These are phyloP conservation scores for Samia ricini DNA, from an alignment of 1,140 invertebrate genomes.

Conservation along the genomic window DNA sequence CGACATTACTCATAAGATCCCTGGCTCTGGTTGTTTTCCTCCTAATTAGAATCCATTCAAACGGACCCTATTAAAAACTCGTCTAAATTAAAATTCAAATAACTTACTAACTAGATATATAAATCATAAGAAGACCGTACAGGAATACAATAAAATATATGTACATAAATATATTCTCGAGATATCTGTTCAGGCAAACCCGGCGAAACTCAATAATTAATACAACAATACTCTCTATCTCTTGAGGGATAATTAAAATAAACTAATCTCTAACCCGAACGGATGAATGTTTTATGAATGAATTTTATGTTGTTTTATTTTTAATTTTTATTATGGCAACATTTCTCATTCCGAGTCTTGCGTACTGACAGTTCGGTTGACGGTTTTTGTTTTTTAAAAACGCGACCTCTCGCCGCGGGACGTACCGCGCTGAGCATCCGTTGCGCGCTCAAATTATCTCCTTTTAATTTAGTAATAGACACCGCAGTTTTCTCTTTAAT, in stretches of 20 bases:
- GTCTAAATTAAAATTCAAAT: slow-evolving; percentile 76
- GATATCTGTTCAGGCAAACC: slow-evolving; percentile 30
- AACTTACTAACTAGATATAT: slow-evolving; percentile 76
- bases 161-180: slow-evolving; percentile 75
- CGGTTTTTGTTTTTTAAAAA: slow-evolving; percentile 57
- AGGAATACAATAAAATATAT: slow-evolving; percentile 75
- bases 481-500: slow-evolving; percentile 34
- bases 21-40: slow-evolving; percentile 58
- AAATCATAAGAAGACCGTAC: slow-evolving; percentile 59
- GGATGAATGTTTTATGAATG: slow-evolving; percentile 66
- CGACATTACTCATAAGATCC: slow-evolving; percentile 65
- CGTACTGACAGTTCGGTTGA: slow-evolving; percentile 66
- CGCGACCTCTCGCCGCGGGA: slow-evolving; percentile 66
- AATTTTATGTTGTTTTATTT: slow-evolving; percentile 29
- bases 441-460: slow-evolving; percentile 63
- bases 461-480: slow-evolving; percentile 66
- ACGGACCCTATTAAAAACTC: slow-evolving; percentile 71
- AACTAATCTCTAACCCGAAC: slow-evolving; percentile 72
- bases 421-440: slow-evolving; percentile 49
- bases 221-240: slow-evolving; percentile 70
- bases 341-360: slow-evolving; percentile 65
- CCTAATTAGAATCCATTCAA: slow-evolving; percentile 77
- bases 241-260: slow-evolving; percentile 75
- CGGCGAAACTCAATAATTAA: slow-evolving; percentile 56
- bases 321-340: slow-evolving; percentile 63